Evolutionary conservation across 2,113 vertebrate genomes (phyloP), one percentile per base, ranked within the genome.

Genomic region (Rhinoderma darwinii): DNA sequence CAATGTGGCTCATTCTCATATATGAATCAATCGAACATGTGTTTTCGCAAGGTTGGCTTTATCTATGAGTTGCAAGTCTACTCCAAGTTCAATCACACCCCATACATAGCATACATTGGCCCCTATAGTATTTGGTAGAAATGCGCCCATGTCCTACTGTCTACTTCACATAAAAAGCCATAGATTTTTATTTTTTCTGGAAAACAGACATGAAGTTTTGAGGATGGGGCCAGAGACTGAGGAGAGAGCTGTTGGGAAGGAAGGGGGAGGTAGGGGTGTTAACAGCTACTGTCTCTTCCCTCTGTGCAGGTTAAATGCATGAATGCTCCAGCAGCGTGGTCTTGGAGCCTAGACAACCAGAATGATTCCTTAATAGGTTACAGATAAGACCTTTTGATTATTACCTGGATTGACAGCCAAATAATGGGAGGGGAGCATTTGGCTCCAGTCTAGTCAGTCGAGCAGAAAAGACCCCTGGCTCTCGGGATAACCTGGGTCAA

Each of bases 401-500:
- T 96, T 95, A 96, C 94, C 93, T 94, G 94, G 92, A 92, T 90
- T 95, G 96, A 96, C 95, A 96, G 93, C 75, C 88, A 59, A 90
- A 92, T 93, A 94, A 95, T 91, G 92, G 93, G 94, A 95, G 93
- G 93, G 88, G 88, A 89, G 89, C 87, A 35, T 79, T 90, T 78
- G 94, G 93, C 94, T 95, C 93, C 93, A 59, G 89, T 73, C 91
- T 88, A 90, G 82, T 86, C 93, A 94, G 93, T 93, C 90, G 93
- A 94, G 93, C 95, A 94, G 93, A 95, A 95, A 94, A 92, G 88
- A 91, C 88, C 92, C 92, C 88, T 87, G 90, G 91, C 72, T 87
- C 92, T 74, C 88, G 82, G 94, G 94, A 94, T 93, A 94, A 94
- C 92, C 89, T 89, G 91, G 96, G 96, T 96, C 96, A 96, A 96